phyloP scores from a whole-genome alignment of 2,888 invertebrate genomes.

The Steinernema carpocapsae region DNA sequence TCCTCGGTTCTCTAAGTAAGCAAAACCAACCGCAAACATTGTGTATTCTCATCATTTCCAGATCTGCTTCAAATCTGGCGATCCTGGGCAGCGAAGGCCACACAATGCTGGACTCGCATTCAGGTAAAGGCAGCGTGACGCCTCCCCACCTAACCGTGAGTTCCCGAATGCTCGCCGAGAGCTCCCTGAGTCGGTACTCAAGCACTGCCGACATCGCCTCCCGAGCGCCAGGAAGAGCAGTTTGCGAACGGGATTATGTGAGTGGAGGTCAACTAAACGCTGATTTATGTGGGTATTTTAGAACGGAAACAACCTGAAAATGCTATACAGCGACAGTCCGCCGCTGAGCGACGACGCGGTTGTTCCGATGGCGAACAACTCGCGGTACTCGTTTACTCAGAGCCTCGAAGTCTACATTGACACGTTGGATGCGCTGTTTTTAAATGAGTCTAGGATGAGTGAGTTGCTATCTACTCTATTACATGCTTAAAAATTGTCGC shows the following conservation, averaged over 20 bases:
- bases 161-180: constrained; percentile 28
- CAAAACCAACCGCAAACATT: not conserved
- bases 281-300: not conserved
- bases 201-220: constrained; percentile 21
- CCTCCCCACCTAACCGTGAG: constrained; percentile 12
- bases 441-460: constrained; percentile 10
- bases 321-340: constrained; percentile 32
- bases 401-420: constrained; percentile 15
- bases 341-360: constrained; percentile 23
- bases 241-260: constrained; percentile 2
- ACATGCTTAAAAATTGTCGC: too few species aligned
- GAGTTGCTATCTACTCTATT: not conserved
- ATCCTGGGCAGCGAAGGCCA: constrained; percentile 17
- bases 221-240: not conserved
- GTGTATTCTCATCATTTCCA: too few species aligned
- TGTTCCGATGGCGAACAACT: constrained; percentile 24
- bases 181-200: constrained; percentile 14
- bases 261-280: too few species aligned
- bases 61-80: not conserved
- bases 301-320: constrained; percentile 24
- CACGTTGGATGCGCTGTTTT: constrained; percentile 5
- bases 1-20: constrained; percentile 29
- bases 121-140: constrained; percentile 12
- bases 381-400: not conserved
- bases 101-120: constrained; percentile 9